Percentiles rank a stretch among this genome's conserved stretches.
phyloP scores from a whole-genome alignment of 2,888 invertebrate species.

The Parnassius orleans region DNA sequence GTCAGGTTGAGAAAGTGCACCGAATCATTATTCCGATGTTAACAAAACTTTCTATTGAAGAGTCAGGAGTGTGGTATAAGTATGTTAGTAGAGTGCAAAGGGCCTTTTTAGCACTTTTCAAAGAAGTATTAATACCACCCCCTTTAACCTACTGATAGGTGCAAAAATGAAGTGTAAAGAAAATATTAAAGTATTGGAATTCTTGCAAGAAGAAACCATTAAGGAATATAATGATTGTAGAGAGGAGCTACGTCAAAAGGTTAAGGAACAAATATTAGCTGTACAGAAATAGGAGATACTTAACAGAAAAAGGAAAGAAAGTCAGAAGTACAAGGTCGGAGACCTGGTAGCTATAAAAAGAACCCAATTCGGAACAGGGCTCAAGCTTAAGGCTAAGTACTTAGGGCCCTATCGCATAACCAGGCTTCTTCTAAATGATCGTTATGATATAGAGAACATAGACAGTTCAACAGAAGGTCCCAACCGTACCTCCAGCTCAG shows the following conservation, averaged over 20 bases:
- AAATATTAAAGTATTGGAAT: background rate
- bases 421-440: conserved; percentile 20
- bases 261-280: conserved; percentile 23
- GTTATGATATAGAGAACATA: conserved; percentile 27
- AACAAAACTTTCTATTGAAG: background rate
- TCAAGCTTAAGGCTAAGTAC: conserved; percentile 32
- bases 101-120: conserved; percentile 1
- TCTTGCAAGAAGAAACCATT: too few species aligned
- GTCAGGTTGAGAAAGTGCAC: background rate
- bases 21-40: background rate
- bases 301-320: conserved; percentile 26
- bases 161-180: background rate
- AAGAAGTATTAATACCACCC: background rate
- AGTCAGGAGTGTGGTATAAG: background rate
- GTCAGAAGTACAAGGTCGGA: conserved; percentile 20
- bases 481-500: conserved; percentile 22
- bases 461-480: conserved; percentile 12
- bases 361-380: conserved; percentile 29
- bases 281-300: conserved; percentile 26
- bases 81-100: conserved; percentile 1
- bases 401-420: conserved; percentile 30
- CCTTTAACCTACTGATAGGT: background rate
- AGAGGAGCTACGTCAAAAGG: conserved; percentile 15
- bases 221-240: too few species aligned
- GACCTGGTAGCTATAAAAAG: conserved; percentile 30